These are phyloP conservation scores for Diprion similis DNA, from an alignment of 1,140 invertebrate species.

Conservation along the genomic window DNA sequence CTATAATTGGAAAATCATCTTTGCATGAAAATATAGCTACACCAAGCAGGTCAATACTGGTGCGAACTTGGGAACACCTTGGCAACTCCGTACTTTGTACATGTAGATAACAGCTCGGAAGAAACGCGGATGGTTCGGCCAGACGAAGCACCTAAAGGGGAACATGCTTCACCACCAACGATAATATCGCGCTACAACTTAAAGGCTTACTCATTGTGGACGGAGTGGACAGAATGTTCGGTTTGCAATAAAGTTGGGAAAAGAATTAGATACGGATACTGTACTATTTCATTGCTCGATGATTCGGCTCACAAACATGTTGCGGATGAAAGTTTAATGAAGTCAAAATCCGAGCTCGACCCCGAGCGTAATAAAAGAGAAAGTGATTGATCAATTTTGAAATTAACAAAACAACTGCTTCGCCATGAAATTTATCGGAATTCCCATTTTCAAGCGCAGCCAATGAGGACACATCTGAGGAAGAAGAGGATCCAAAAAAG, in stretches of 20 bases:
- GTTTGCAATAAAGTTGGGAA: constrained; percentile 65
- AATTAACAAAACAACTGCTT: neutral
- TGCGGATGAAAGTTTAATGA: constrained; percentile 15
- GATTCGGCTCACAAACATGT: constrained; percentile 20
- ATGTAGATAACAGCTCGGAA: constrained; percentile 54
- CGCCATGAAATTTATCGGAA: neutral
- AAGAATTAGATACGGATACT: constrained; percentile 63
- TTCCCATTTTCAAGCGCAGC: neutral
- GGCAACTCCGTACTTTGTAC: constrained; percentile 57
- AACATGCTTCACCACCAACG: constrained; percentile 39
- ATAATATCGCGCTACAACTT: constrained; percentile 47
- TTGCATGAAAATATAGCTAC: constrained; percentile 25
- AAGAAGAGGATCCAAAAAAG: neutral
- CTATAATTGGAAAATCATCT: neutral
- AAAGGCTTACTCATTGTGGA: constrained; percentile 62
- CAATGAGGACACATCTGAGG: neutral
- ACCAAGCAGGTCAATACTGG: constrained; percentile 61
- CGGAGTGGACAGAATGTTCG: constrained; percentile 69
- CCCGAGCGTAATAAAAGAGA: neutral
- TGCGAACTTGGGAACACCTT: constrained; percentile 56
- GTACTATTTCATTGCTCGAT: constrained; percentile 54
- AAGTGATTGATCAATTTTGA: neutral
- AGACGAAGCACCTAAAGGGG: constrained; percentile 33
- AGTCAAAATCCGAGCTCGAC: no score
- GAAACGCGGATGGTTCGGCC: constrained; percentile 40